A percentile compares a stretch with the other conserved stretches of the same genome.
Evolutionary conservation across 2,797 vertebrate genomes (phyloP).

Genomic region (Sternotherus odoratus): DNA sequence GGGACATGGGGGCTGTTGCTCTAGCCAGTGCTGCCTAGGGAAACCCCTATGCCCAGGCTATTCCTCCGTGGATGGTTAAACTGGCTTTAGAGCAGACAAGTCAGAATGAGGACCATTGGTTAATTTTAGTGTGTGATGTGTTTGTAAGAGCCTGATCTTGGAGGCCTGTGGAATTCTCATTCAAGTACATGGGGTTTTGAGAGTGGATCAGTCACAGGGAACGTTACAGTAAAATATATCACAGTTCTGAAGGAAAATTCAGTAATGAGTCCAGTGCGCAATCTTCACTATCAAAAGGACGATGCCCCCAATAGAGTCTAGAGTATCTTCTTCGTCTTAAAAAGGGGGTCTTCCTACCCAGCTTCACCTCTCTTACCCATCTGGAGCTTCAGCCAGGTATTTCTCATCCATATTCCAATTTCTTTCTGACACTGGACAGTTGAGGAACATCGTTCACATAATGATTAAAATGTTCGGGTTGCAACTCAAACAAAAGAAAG

Average conservation of each 20-base stretch:
- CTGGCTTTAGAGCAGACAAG: constrained; percentile 56
- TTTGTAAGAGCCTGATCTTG: neutral
- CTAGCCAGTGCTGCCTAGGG: neutral
- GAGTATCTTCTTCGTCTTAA: neutral
- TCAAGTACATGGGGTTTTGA: constrained; percentile 5
- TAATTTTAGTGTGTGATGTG: neutral
- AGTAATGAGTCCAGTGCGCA: neutral
- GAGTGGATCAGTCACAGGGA: neutral
- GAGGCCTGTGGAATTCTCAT: neutral
- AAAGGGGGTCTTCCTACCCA: neutral
- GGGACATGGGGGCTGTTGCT: neutral
- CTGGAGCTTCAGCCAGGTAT: neutral
- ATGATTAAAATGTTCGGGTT: neutral
- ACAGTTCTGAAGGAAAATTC: neutral
- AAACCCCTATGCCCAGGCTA: constrained; percentile 38
- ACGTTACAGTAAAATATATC: neutral
- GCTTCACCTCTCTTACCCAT: neutral
- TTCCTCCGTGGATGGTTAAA: constrained; percentile 43
- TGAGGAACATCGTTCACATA: neutral
- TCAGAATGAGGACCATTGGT: neutral
- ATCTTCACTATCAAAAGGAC: neutral
- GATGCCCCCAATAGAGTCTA: neutral
- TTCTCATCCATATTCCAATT: neutral
- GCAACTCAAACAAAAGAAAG: neutral
- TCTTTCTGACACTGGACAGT: neutral